Conservation (phyloP, 2,113 vertebrate species). For the Aspiorhynchus laticeps region DNA sequence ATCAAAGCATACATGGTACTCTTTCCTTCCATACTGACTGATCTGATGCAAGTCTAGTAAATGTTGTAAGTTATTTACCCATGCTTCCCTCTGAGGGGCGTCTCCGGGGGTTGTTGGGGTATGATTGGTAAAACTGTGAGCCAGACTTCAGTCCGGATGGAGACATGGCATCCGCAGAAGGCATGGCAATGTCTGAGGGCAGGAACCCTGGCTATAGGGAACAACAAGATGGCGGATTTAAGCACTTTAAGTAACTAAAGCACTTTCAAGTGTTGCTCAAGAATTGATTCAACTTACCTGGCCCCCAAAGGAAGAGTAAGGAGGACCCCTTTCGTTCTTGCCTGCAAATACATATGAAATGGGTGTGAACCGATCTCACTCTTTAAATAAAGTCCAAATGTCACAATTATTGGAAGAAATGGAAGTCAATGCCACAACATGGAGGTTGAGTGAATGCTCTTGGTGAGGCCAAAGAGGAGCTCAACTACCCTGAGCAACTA, state of each 20-base stretch:
- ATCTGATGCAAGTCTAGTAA: not conserved
- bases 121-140: slow-evolving; percentile 89
- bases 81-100: slow-evolving; percentile 87
- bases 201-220: slow-evolving; percentile 85
- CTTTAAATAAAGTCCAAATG: not conserved
- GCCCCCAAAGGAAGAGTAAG: slow-evolving; percentile 85
- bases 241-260: not conserved
- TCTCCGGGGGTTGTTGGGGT: slow-evolving; percentile 87
- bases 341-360: slow-evolving; percentile 61
- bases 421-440: not conserved
- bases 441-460: slow-evolving; percentile 18
- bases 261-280: not conserved
- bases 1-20: not conserved
- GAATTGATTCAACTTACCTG: slow-evolving; percentile 71
- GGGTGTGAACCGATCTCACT: not conserved
- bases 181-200: slow-evolving; percentile 87
- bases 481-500: slow-evolving; percentile 69
- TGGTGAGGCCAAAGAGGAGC: slow-evolving; percentile 52
- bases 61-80: slow-evolving; percentile 74
- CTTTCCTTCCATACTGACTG: not conserved
- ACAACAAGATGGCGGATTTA: slow-evolving; percentile 25
- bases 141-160: slow-evolving; percentile 87
- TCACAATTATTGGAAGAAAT: not conserved
- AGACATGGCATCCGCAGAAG: slow-evolving; percentile 88
- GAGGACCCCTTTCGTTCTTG: slow-evolving; percentile 85